Evolutionary conservation across 2,888 invertebrate genomes (phyloP), one percentile per base, ranked within the genome.

Genomic region (Himalopsyche anomala): DNA sequence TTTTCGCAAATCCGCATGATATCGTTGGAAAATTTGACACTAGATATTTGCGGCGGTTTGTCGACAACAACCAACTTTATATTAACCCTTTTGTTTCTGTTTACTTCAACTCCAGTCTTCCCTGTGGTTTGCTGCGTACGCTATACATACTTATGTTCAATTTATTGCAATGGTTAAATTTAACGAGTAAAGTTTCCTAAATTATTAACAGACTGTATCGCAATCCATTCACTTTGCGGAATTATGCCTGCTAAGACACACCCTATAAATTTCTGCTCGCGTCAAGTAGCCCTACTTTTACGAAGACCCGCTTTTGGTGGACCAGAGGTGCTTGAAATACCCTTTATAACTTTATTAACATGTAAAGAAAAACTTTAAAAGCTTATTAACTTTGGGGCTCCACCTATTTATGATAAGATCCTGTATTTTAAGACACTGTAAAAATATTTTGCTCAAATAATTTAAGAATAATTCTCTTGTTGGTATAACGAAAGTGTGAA

Each of bases 151-250:
- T 87, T 84, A 88, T 87, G 86, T 40, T 85, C 85, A 82, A 88
- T 88, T 88, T 88, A 88, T 88, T 82, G 85, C 86, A 81, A 85
- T 62, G 88, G 84, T 88, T 88, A 84, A 85, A 88, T 84, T 85
- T 88, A 88, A 88, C 87, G 88, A 88, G 88, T 83, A 88, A 88
- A 88, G 85, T 88, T 88, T 79, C 62, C 84, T 86, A 84, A 88
- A 88, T 88, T 88, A 88, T 88, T 85, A 85, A 88, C 86, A 62
- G 55, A 79, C 36, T 84, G 87, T 85, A 87, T 85, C 88, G 86
- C 86, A 81, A 88, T 87, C 85, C 85, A 85, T 87, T 86, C 82
- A 40, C 69, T 55, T 55, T 36, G 62, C n/a, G 42, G 80, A 84
- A 80, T 84, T 84, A 56, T 80, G 54, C 38, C 54, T 54, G 9